Evolutionary conservation across 1,140 invertebrate genomes (phyloP).

Genomic region (Euglossa dilemma): DNA sequence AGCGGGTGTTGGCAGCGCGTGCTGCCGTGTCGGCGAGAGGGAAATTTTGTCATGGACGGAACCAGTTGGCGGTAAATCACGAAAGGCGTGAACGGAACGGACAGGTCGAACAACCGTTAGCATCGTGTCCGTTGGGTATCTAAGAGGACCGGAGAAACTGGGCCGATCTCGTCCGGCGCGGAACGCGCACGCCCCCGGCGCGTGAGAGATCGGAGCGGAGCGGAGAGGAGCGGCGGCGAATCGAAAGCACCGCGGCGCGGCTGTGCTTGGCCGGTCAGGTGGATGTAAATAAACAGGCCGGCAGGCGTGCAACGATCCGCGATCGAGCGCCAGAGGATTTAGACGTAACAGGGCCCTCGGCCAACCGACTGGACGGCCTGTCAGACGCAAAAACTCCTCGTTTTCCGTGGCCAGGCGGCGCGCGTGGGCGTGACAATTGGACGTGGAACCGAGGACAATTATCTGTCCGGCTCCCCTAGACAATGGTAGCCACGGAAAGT

Average conservation of each 20-base stretch:
- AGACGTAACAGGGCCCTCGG: slow-evolving; percentile 31
- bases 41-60: slow-evolving; percentile 44
- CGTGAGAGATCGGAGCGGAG: neutral
- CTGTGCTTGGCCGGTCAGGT: slow-evolving; percentile 5
- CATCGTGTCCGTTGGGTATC: slow-evolving; percentile 58
- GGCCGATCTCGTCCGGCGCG: neutral
- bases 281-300: slow-evolving; percentile 38
- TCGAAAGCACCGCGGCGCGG: neutral
- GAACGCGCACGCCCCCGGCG: neutral
- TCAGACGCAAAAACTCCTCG: slow-evolving; percentile 1
- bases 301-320: neutral
- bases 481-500: slow-evolving; percentile 16
- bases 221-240: neutral
- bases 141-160: slow-evolving; percentile 19
- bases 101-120: slow-evolving; percentile 44
- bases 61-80: slow-evolving; percentile 58
- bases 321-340: slow-evolving; percentile 41
- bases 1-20: no score
- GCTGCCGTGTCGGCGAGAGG: no score
- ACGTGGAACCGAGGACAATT: slow-evolving; percentile 26
- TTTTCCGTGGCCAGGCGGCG: neutral
- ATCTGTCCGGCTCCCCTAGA: slow-evolving; percentile 37
- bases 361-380: neutral
- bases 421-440: slow-evolving; percentile 35
- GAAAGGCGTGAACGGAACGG: slow-evolving; percentile 56